These are phyloP conservation scores for Philereme vetulata DNA, from an alignment of 2,888 invertebrate species.

Conservation along the genomic window DNA sequence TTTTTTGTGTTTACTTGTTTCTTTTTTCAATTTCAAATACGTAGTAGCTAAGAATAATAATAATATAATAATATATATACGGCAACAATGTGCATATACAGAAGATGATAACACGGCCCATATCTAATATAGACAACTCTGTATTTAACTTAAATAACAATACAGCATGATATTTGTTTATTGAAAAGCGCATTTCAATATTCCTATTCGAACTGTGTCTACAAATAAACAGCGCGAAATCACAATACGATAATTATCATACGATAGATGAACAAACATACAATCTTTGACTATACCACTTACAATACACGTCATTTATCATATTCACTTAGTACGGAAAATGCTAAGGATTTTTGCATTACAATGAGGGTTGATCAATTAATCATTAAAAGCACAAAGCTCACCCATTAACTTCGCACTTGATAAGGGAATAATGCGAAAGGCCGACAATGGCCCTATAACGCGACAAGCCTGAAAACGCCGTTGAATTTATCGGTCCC, in stretches of 20 bases:
- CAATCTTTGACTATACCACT: too few species aligned
- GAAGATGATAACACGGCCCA: too few species aligned
- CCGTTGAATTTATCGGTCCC: conserved; percentile 66
- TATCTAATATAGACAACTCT: too few species aligned
- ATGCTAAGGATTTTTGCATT: conserved; percentile 78
- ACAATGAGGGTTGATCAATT: conserved; percentile 80
- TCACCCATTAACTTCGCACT: conserved; percentile 81
- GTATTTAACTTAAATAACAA: conserved; percentile 25
- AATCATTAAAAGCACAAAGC: conserved; percentile 80
- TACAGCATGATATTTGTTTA: conserved; percentile 55
- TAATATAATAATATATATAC: too few species aligned
- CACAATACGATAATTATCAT: conserved; percentile 56
- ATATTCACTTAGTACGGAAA: conserved; percentile 68
- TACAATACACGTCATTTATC: conserved; percentile 64
- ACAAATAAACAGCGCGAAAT: conserved; percentile 47
- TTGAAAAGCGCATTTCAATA: conserved; percentile 44
- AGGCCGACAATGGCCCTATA: conserved; percentile 64
- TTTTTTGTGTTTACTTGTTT: too few species aligned
- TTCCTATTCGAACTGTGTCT: conserved; percentile 39
- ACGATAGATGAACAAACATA: conserved; percentile 43
- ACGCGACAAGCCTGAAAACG: conserved; percentile 64
- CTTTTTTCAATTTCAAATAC: too few species aligned
- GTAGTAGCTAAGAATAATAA: too few species aligned
- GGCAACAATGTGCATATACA: too few species aligned
- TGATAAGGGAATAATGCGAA: conserved; percentile 73